These are phyloP conservation scores for Varecia variegata DNA, from an alignment of 2,797 vertebrate genomes.

Conservation along the genomic window DNA sequence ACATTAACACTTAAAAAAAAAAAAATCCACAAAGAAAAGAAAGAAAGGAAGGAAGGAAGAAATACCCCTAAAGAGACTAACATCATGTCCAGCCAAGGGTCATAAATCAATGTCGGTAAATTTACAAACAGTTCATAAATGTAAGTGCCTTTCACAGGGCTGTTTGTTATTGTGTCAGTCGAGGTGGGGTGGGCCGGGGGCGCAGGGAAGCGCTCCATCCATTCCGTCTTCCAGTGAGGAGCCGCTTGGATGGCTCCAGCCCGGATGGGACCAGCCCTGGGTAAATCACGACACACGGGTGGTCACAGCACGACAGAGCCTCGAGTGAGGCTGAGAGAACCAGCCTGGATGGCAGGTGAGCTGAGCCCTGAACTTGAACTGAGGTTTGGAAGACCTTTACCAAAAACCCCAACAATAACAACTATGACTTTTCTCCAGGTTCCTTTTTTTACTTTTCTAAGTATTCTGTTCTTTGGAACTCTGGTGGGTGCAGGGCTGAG, in stretches of 20 bases:
- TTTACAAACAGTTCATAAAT: conserved; percentile 87
- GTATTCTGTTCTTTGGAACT: neutral
- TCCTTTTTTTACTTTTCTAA: neutral
- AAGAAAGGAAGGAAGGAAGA: conserved; percentile 79
- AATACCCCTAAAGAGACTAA: conserved; percentile 78
- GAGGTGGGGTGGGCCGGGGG: conserved; percentile 60
- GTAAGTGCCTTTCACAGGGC: conserved; percentile 86
- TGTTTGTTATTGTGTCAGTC: conserved; percentile 83
- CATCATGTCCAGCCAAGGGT: conserved; percentile 82
- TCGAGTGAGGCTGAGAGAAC: rapidly evolving
- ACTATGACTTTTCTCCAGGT: neutral
- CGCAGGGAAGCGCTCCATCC: conserved; percentile 61
- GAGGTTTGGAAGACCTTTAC: neutral
- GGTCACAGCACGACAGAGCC: neutral
- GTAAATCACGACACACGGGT: neutral
- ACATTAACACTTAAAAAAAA: conserved; percentile 83
- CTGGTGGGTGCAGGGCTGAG: neutral
- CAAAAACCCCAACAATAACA: neutral
- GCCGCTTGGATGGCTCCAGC: neutral
- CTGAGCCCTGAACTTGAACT: neutral
- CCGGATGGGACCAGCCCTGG: neutral
- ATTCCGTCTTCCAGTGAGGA: neutral
- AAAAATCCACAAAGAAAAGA: conserved; percentile 53
- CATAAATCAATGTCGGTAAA: conserved; percentile 86
- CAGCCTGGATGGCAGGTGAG: neutral